phyloP scores from a whole-genome alignment of 2,113 vertebrate species.

The Platanista minor region DNA sequence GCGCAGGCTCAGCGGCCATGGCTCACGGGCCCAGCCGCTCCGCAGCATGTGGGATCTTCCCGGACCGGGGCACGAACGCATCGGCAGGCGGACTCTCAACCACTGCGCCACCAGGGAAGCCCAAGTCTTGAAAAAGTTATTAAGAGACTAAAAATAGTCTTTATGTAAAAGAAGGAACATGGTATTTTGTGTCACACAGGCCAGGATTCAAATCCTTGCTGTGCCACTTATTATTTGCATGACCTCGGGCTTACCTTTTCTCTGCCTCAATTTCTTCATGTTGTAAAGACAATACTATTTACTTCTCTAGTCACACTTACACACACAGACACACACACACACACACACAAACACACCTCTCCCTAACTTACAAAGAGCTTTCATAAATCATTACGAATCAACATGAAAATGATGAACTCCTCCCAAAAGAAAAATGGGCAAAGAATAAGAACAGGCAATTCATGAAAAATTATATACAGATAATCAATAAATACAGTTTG shows the following conservation, averaged over 20 bases:
- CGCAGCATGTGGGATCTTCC: no score
- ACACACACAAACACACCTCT: background rate
- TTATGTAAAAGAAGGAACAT: background rate
- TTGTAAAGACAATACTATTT: background rate
- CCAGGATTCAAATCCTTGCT: constrained; percentile 7
- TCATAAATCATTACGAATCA: background rate
- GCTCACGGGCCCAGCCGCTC: no score
- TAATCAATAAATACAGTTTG: background rate
- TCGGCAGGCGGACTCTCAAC: no score
- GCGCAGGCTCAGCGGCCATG: no score
- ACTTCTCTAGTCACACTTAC: background rate
- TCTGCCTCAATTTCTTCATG: background rate
- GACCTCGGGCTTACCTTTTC: background rate
- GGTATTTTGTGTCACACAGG: background rate
- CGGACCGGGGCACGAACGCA: no score
- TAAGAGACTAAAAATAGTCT: background rate
- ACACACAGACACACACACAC: background rate
- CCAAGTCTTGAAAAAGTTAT: background rate
- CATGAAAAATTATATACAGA: background rate
- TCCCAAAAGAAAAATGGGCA: background rate
- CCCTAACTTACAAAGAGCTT: background rate
- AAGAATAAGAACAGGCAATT: background rate
- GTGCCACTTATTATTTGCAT: background rate
- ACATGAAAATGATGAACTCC: background rate
- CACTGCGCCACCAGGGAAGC: no score